These are phyloP conservation scores for Callyntrura guangdongensis DNA, from an alignment of 2,888 invertebrate species.

Conservation along the genomic window DNA sequence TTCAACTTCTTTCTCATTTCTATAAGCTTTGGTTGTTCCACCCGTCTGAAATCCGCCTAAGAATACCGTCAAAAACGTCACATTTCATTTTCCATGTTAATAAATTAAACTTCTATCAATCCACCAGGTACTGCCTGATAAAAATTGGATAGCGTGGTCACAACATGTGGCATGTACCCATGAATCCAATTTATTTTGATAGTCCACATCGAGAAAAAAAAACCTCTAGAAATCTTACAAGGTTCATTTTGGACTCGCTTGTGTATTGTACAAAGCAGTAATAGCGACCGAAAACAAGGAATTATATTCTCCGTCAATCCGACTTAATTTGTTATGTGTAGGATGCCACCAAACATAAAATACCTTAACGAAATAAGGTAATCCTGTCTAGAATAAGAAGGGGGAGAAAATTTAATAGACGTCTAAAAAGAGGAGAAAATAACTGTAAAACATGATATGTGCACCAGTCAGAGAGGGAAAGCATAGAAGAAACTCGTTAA, in stretches of 20 bases:
- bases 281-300: background rate
- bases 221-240: background rate
- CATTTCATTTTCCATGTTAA: slow-evolving; percentile 57
- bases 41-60: background rate
- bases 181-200: slow-evolving; percentile 20
- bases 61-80: slow-evolving; percentile 13
- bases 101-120: slow-evolving; percentile 39
- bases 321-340: slow-evolving; percentile 58
- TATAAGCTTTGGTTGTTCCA: slow-evolving; percentile 11
- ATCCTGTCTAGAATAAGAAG: slow-evolving; percentile 14
- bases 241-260: background rate
- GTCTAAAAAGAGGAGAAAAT: slow-evolving; percentile 23
- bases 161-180: slow-evolving; percentile 41
- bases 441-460: slow-evolving; percentile 19
- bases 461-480: slow-evolving; percentile 23
- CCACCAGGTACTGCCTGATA: slow-evolving; percentile 48
- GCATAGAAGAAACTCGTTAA: background rate
- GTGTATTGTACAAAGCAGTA: background rate
- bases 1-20: background rate
- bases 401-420: slow-evolving; percentile 26
- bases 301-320: slow-evolving; percentile 28
- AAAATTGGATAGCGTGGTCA: background rate
- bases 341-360: slow-evolving; percentile 51
- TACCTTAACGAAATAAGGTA: slow-evolving; percentile 40
- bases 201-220: slow-evolving; percentile 20